phyloP scores from a whole-genome alignment of 2,888 invertebrate genomes.

The Calameuta idolon region DNA sequence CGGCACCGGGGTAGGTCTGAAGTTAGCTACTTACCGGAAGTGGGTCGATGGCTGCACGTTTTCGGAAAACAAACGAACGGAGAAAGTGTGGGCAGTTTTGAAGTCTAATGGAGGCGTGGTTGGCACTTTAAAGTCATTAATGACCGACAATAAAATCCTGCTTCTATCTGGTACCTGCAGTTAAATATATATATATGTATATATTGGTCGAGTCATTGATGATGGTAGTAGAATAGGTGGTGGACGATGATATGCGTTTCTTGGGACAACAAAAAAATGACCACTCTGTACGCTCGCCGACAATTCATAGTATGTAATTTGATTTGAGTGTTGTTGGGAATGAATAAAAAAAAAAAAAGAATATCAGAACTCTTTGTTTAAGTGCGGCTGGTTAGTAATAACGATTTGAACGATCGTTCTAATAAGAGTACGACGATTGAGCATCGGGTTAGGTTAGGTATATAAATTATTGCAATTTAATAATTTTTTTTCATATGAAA shows the following conservation, averaged over 20 bases:
- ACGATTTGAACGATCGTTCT: neutral
- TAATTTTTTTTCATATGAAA: neutral
- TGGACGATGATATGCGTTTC: neutral
- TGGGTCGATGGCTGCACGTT: conserved; percentile 32
- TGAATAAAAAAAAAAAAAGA: neutral
- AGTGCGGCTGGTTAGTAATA: neutral
- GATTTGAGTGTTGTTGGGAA: neutral
- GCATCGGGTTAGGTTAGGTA: neutral
- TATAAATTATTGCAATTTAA: neutral
- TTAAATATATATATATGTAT: neutral
- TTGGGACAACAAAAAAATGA: neutral
- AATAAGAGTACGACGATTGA: neutral
- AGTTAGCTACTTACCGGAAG: conserved; percentile 4
- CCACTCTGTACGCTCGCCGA: neutral
- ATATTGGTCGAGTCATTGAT: neutral
- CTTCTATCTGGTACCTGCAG: neutral
- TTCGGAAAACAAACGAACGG: conserved; percentile 48
- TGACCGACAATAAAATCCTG: neutral
- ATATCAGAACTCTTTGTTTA: neutral
- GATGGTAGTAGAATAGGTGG: neutral
- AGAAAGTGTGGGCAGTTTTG: conserved; percentile 40
- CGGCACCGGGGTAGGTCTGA: neutral
- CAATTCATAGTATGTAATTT: neutral
- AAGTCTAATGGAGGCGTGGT: conserved; percentile 43
- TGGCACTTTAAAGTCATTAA: conserved; percentile 2